Percentiles rank a stretch among this genome's conserved stretches.
phyloP scores from a whole-genome alignment of 2,888 invertebrate species.

The Epistrophe grossulariae region DNA sequence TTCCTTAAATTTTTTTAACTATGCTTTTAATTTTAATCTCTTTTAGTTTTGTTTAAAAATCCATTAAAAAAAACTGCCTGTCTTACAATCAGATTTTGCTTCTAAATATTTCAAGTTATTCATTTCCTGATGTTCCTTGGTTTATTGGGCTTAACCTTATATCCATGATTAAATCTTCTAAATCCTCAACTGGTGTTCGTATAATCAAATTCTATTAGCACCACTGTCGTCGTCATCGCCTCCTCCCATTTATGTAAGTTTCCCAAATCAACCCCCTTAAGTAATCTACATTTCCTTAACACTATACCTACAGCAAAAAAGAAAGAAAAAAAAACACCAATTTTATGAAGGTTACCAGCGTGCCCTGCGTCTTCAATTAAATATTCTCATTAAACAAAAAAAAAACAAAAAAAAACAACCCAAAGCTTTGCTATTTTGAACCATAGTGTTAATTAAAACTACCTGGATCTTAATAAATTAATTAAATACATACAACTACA shows the following conservation, averaged over 20 bases:
- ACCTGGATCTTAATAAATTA: slow-evolving; percentile 19
- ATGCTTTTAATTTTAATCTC: no score
- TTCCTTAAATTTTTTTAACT: no score
- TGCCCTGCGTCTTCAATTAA: slow-evolving; percentile 23
- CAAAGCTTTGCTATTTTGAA: slow-evolving; percentile 19
- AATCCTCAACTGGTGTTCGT: slow-evolving; percentile 14
- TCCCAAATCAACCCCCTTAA: not conserved
- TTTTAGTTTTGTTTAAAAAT: no score
- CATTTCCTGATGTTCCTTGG: not conserved
- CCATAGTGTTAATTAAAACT: slow-evolving; percentile 20
- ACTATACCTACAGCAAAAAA: not conserved
- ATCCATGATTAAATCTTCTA: slow-evolving; percentile 26
- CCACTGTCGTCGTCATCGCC: not conserved
- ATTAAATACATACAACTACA: slow-evolving; percentile 9
- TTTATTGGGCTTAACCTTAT: not conserved
- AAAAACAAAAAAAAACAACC: not conserved
- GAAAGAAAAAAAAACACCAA: not conserved
- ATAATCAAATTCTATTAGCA: slow-evolving; percentile 1
- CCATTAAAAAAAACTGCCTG: not conserved
- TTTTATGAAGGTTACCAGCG: not conserved
- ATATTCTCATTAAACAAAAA: not conserved
- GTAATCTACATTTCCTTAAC: not conserved
- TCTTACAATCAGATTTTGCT: not conserved
- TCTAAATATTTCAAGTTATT: not conserved
- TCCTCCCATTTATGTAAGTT: not conserved